phyloP scores from a whole-genome alignment of 2,113 vertebrate genomes.

The Corydoras sp. region DNA sequence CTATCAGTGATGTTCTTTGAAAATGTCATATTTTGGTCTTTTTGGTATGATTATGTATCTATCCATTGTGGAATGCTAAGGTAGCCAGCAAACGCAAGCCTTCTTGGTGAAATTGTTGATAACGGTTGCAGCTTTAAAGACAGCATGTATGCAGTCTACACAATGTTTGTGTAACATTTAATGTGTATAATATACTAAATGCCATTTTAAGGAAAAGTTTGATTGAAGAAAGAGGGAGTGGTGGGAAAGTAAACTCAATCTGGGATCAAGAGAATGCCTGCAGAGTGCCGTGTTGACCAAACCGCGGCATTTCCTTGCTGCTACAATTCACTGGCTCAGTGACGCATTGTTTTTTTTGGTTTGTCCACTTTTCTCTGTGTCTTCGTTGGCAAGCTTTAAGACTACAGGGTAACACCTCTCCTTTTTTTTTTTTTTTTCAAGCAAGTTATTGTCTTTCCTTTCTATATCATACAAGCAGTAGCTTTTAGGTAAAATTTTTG shows the following conservation, averaged over 20 bases:
- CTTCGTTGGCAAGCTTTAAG: slow-evolving; percentile 26
- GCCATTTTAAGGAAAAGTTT: slow-evolving; percentile 42
- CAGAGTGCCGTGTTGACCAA: slow-evolving; percentile 33
- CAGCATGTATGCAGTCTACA: too few relatives aligned
- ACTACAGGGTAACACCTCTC: slow-evolving; percentile 8
- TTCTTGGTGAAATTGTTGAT: background rate
- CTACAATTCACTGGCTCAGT: slow-evolving; percentile 15
- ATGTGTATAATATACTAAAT: slow-evolving; percentile 37
- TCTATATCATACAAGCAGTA: background rate
- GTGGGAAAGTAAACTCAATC: slow-evolving; percentile 26
- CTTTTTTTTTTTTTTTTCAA: background rate
- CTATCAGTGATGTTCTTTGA: too few relatives aligned
- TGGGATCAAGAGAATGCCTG: slow-evolving; percentile 10
- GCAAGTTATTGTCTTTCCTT: background rate
- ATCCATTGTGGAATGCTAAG: too few relatives aligned
- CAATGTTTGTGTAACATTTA: slow-evolving; percentile 10
- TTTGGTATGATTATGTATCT: too few relatives aligned
- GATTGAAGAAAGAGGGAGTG: slow-evolving; percentile 16
- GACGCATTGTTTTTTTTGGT: slow-evolving; percentile 25
- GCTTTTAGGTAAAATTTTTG: too few relatives aligned
- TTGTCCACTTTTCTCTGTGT: slow-evolving; percentile 14
- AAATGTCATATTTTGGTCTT: too few relatives aligned
- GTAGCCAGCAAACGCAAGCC: too few relatives aligned
- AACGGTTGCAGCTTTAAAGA: background rate
- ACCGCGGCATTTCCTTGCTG: slow-evolving; percentile 21